Percentiles rank a stretch among this genome's conserved stretches.
phyloP scores from a whole-genome alignment of 2,113 vertebrate genomes.

The Dendrocopos noguchii region DNA sequence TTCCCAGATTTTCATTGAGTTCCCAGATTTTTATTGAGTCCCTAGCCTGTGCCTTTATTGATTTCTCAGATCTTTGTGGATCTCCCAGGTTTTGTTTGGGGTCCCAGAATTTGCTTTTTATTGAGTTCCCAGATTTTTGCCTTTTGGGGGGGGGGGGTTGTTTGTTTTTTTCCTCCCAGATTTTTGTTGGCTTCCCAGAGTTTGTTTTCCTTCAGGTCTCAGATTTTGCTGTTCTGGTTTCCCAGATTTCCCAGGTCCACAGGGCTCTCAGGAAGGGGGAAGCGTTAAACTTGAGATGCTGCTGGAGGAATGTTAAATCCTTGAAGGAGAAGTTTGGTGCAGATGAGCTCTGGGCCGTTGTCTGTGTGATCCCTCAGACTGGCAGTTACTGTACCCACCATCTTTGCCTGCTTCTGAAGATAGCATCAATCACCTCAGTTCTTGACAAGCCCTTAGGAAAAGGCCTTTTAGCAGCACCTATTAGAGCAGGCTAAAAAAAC shows the following conservation, averaged over 20 bases:
- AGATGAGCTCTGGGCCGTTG: slow-evolving; percentile 55
- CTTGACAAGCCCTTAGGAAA: slow-evolving; percentile 68
- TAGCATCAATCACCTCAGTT: slow-evolving; percentile 71
- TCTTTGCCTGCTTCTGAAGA: slow-evolving; percentile 65
- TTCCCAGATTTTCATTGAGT: too few relatives aligned
- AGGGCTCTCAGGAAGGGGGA: neutral
- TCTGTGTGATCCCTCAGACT: slow-evolving; percentile 55
- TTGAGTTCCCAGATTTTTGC: too few relatives aligned
- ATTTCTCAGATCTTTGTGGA: too few relatives aligned
- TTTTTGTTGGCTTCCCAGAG: too few relatives aligned
- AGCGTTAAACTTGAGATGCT: slow-evolving; percentile 19
- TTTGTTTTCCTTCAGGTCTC: too few relatives aligned
- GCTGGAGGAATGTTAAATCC: slow-evolving; percentile 21
- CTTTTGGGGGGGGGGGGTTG: too few relatives aligned
- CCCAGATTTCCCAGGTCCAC: slow-evolving; percentile 8
- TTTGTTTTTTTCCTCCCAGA: too few relatives aligned
- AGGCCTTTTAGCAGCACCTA: slow-evolving; percentile 69
- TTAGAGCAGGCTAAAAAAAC: slow-evolving; percentile 72
- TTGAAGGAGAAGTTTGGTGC: neutral
- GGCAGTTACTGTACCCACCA: slow-evolving; percentile 56
- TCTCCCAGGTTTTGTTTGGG: too few relatives aligned
- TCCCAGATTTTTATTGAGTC: too few relatives aligned
- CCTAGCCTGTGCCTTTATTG: too few relatives aligned
- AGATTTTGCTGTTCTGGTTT: too few relatives aligned
- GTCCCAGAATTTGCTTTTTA: too few relatives aligned